Conservation (phyloP, 2,797 vertebrate genomes). For the Rhabdophis nuchalis region DNA sequence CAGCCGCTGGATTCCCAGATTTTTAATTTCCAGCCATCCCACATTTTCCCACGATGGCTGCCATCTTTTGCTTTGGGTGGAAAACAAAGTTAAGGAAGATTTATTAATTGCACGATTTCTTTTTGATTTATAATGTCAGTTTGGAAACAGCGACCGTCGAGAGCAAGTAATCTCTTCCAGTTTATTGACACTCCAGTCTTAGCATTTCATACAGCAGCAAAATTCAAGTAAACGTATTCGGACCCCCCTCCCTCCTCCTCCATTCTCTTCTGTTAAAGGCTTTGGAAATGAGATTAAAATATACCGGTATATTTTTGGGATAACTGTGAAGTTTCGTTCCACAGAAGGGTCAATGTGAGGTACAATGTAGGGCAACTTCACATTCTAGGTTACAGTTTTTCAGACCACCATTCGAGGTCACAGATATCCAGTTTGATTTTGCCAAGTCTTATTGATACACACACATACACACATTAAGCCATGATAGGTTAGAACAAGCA, state of each 20-base stretch:
- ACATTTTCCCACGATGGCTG: neutral
- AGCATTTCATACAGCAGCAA: conserved; percentile 30
- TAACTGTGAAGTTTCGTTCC: conserved; percentile 45
- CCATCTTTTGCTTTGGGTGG: neutral
- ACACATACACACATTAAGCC: conserved; percentile 62
- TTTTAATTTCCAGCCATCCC: neutral
- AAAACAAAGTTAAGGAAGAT: neutral
- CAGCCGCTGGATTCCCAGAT: neutral
- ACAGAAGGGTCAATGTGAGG: conserved; percentile 46
- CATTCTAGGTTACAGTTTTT: conserved; percentile 40
- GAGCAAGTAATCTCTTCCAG: conserved; percentile 35
- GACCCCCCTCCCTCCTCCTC: neutral
- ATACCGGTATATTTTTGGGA: conserved; percentile 22
- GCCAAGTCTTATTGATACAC: conserved; percentile 53
- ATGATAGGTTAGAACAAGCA: conserved; percentile 55
- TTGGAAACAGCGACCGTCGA: conserved; percentile 24
- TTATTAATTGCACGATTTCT: neutral
- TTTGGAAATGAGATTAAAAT: conserved; percentile 33
- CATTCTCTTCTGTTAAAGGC: conserved; percentile 39
- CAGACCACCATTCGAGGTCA: conserved; percentile 50
- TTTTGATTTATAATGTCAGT: neutral
- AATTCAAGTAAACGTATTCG: conserved; percentile 44
- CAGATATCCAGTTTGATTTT: conserved; percentile 55
- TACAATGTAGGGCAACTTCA: conserved; percentile 38
- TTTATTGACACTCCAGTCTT: conserved; percentile 34